Conservation (phyloP, 2,113 vertebrate species). For the Deroptyus accipitrinus region DNA sequence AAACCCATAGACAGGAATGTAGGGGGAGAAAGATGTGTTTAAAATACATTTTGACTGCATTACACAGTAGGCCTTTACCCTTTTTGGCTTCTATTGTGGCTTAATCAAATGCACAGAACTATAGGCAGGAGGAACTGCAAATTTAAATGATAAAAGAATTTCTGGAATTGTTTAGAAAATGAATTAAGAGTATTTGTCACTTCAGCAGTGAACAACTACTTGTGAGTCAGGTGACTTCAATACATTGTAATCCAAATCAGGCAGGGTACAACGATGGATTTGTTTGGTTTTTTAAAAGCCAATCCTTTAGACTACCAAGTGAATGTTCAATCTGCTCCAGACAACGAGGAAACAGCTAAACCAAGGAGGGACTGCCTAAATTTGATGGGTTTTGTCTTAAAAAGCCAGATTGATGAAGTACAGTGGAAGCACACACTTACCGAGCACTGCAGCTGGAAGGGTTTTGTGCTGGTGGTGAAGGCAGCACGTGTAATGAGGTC, state of each 20-base stretch:
- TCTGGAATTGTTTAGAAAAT: not conserved
- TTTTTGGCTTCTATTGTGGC: not conserved
- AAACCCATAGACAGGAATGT: not conserved
- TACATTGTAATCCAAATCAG: not conserved
- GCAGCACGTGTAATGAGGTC: constrained; percentile 76
- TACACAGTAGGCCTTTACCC: not conserved
- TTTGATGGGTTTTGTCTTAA: not conserved
- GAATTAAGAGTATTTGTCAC: not conserved
- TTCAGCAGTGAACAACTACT: not conserved
- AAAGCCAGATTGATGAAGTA: not conserved
- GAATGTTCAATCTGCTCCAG: not conserved
- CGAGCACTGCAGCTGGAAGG: constrained; percentile 76
- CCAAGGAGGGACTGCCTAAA: not conserved
- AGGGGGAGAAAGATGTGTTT: not conserved
- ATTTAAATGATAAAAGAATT: constrained; percentile 27
- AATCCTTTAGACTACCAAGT: not conserved
- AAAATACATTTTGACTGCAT: not conserved
- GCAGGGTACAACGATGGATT: not conserved
- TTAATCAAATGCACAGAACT: not conserved
- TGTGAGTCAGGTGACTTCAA: not conserved
- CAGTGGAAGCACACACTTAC: constrained; percentile 73
- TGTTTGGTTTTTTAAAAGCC: not conserved
- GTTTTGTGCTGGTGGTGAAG: constrained; percentile 75
- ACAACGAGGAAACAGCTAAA: not conserved
- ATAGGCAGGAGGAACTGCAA: not conserved